Evolutionary conservation across 2,888 invertebrate species (phyloP), one percentile per base, ranked within the genome.

Genomic region (Mongoloraphidia duomilia): DNA sequence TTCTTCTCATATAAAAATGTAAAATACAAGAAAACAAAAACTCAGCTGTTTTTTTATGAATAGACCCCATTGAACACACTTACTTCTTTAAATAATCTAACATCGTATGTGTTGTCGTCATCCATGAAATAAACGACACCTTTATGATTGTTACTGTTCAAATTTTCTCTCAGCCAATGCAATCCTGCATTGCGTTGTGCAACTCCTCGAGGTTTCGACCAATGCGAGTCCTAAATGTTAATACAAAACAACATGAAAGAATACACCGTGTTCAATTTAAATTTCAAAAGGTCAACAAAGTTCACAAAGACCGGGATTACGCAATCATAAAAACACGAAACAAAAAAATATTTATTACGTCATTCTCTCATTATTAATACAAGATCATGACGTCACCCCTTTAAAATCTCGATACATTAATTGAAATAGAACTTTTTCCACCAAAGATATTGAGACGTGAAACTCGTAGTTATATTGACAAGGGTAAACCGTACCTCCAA

Each of bases 91-190:
- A 97, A 97, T 10, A 97, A 65, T 65, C 89, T 84, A 34, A 92
- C 65, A 44, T 86, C 80, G 63, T 97, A 97, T 0, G 93, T 84
- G 64, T 97, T 97, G 63, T 96, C 96, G 65, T 97, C 96, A 62
- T 97, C 96, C 73, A 94, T 94, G 66, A 97, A 96, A 67, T 86
- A 97, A 0, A 96, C 82, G 38, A 94, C 79, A 11, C 88, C 83
- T 57, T 75, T 73, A 60, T 75, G 73, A 39, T 72, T 71, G n/a
- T 70, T 64, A 26, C 64, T 57, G 17, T 64, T 60, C 35, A 79
- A 65, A 64, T 82, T 79, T 2, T 74, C 69, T 53, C 87, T 69
- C 1, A 92, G 68, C 93, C 93, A 95, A 46, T 77, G 71, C 36
- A 95, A 65, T 0, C 87, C 96, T 40, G 78, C 69, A 67, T 96